Evolutionary conservation across 2,113 vertebrate genomes (phyloP).

Genomic region (Clarias macrocephalus): DNA sequence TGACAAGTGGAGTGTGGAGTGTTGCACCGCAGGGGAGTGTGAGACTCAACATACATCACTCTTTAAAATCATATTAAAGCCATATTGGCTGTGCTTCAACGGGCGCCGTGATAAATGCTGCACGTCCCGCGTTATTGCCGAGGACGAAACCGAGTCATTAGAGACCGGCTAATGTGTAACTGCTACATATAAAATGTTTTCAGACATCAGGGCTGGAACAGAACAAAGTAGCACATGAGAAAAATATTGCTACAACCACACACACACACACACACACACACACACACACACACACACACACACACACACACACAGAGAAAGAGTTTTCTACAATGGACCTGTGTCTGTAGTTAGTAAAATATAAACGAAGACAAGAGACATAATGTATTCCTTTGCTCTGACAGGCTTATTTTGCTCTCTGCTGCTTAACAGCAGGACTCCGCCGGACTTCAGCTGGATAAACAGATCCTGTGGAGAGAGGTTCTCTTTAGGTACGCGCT

Average conservation of each 20-base stretch:
- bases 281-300: background rate
- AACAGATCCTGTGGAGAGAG: conserved; percentile 72
- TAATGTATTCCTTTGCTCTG: conserved; percentile 49
- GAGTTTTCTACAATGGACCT: background rate
- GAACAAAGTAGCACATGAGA: background rate
- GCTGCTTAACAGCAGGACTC: conserved; percentile 48
- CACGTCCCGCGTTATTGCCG: conserved; percentile 54
- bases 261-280: background rate
- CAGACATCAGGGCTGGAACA: background rate
- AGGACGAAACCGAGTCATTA: conserved; percentile 47
- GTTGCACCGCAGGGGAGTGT: conserved; percentile 49
- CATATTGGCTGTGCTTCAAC: conserved; percentile 76
- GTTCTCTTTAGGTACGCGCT: conserved; percentile 71
- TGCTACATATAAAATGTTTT: background rate
- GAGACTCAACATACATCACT: conserved; percentile 70
- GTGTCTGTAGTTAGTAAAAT: background rate
- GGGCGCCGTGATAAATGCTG: conserved; percentile 71
- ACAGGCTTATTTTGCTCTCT: conserved; percentile 59
- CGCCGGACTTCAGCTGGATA: conserved; percentile 76
- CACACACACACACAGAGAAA: background rate
- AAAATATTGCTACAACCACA: background rate
- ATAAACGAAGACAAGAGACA: conserved; percentile 21
- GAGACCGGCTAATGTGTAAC: conserved; percentile 3
- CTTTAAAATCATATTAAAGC: conserved; percentile 76
- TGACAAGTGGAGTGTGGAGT: conserved; percentile 37